Evolutionary conservation across 2,888 invertebrate genomes (phyloP).

Genomic region (Drosophila trichaetosa): DNA sequence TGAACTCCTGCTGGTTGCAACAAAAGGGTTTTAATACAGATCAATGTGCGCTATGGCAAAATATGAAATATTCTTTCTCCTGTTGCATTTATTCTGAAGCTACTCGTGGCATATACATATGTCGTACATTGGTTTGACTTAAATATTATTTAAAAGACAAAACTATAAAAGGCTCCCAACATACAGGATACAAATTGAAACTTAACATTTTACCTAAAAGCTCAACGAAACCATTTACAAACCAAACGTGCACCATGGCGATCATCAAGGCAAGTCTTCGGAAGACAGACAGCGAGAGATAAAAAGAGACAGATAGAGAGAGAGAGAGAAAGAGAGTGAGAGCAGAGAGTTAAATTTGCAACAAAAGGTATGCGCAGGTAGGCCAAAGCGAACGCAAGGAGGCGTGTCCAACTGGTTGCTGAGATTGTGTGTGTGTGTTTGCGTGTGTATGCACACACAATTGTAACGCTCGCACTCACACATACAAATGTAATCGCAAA

Average conservation of each 20-base stretch:
- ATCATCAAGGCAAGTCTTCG: slow-evolving; percentile 40
- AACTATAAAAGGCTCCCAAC: not conserved
- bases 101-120: not conserved
- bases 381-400: slow-evolving; percentile 57
- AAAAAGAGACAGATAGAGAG: not conserved
- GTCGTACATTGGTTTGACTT: not conserved
- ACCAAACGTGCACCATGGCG: slow-evolving; percentile 58
- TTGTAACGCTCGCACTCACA: slow-evolving; percentile 26
- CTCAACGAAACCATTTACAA: slow-evolving; percentile 16
- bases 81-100: not conserved
- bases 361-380: slow-evolving; percentile 73
- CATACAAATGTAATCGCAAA: slow-evolving; percentile 3
- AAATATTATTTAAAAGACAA: too few relatives aligned
- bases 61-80: not conserved
- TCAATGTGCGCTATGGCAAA: not conserved
- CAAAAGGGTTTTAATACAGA: not conserved
- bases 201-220: not conserved
- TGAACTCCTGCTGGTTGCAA: not conserved
- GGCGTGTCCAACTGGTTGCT: slow-evolving; percentile 69
- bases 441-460: slow-evolving; percentile 18
- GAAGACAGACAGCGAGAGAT: slow-evolving; percentile 16
- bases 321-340: slow-evolving; percentile 24
- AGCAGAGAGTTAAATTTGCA: slow-evolving; percentile 57
- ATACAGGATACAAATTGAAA: not conserved
- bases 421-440: slow-evolving; percentile 22